Percentiles rank a stretch among this genome's conserved stretches.
phyloP scores from a whole-genome alignment of 2,797 vertebrate species.

The Triplophysa yarkandensis region DNA sequence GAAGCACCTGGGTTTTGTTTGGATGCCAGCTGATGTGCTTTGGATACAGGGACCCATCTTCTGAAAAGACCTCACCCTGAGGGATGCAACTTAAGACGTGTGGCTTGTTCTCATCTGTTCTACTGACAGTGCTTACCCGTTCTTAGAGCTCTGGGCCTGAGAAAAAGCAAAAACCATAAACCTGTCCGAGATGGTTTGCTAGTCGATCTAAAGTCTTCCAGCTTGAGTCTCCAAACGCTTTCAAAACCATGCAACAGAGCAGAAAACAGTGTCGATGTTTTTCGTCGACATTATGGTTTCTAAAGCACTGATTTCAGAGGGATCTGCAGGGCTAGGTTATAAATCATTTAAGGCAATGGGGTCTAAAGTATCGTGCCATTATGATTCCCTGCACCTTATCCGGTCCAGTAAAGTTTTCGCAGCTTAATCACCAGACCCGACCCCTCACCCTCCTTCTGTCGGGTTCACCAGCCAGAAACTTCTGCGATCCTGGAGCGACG shows the following conservation, averaged over 20 bases:
- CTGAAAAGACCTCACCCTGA: not conserved
- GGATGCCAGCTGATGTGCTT: slow-evolving; percentile 37
- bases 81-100: slow-evolving; percentile 7
- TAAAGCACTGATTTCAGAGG: slow-evolving; percentile 2
- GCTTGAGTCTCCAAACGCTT: not conserved
- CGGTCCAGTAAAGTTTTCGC: slow-evolving; percentile 28
- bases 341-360: slow-evolving; percentile 26
- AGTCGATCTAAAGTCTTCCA: too few species aligned
- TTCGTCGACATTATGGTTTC: not conserved
- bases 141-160: not conserved
- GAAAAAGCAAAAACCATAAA: not conserved
- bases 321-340: slow-evolving; percentile 13
- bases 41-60: not conserved
- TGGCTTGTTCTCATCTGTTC: slow-evolving; percentile 18
- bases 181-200: not conserved
- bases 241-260: not conserved
- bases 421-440: slow-evolving; percentile 27
- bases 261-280: not conserved
- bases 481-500: not conserved
- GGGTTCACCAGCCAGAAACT: not conserved
- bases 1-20: slow-evolving; percentile 64
- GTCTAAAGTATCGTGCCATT: slow-evolving; percentile 30
- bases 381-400: not conserved
- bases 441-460: slow-evolving; percentile 13
- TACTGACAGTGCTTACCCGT: slow-evolving; percentile 16